Percentiles rank a stretch among this genome's conserved stretches.
These are phyloP conservation scores for Callopanchax toddi DNA, from an alignment of 2,113 vertebrate genomes.

Conservation along the genomic window DNA sequence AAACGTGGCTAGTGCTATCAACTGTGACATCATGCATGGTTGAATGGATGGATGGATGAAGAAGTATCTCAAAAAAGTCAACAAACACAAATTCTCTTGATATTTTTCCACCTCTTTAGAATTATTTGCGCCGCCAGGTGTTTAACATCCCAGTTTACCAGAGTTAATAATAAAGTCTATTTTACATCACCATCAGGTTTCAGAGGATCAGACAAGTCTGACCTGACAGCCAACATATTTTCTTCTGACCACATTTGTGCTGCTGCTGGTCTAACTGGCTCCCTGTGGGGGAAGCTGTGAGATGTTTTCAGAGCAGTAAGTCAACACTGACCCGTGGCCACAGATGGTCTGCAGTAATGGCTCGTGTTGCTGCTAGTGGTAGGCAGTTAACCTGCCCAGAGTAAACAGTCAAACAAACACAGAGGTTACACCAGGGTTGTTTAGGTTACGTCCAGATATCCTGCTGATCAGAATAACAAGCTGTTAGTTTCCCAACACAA, in stretches of 20 bases:
- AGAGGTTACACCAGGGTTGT: slow-evolving; percentile 53
- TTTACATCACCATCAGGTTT: background rate
- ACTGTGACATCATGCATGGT: too few relatives aligned
- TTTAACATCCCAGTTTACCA: background rate
- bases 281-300: slow-evolving; percentile 34
- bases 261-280: slow-evolving; percentile 33
- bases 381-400: slow-evolving; percentile 37
- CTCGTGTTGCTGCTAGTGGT: slow-evolving; percentile 50
- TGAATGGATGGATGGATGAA: background rate
- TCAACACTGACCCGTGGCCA: slow-evolving; percentile 67
- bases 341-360: slow-evolving; percentile 68
- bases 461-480: slow-evolving; percentile 56
- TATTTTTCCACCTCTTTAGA: background rate
- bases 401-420: slow-evolving; percentile 72
- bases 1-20: too few relatives aligned
- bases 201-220: background rate
- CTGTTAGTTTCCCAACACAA: slow-evolving; percentile 30
- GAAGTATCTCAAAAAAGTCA: too few relatives aligned
- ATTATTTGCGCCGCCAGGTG: background rate
- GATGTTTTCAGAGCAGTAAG: slow-evolving; percentile 60
- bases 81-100: too few relatives aligned
- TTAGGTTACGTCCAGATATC: slow-evolving; percentile 45
- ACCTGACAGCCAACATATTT: slow-evolving; percentile 6
- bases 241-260: slow-evolving; percentile 24
- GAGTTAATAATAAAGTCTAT: background rate